Evolutionary conservation across 2,888 invertebrate genomes (phyloP).

Genomic region (Crocallis elinguaria): DNA sequence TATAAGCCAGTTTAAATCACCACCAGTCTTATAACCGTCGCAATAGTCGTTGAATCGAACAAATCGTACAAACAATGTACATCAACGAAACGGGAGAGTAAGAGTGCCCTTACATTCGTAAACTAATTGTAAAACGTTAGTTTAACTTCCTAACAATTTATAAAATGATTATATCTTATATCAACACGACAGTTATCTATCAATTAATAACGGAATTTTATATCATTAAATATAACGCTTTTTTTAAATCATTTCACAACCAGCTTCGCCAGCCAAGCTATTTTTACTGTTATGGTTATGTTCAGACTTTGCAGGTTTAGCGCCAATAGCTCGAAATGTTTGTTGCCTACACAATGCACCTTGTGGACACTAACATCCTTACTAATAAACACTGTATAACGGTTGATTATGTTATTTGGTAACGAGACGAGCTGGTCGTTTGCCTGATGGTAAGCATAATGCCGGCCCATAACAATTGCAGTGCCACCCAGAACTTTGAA

Average conservation of each 20-base stretch:
- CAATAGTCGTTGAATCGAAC: not conserved
- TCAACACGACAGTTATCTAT: not conserved
- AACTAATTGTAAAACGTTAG: conserved; percentile 5
- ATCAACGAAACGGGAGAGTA: too few species aligned
- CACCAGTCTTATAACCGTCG: not conserved
- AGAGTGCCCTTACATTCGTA: too few species aligned
- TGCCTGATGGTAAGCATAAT: too few species aligned
- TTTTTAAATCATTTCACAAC: not conserved
- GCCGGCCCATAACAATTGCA: too few species aligned
- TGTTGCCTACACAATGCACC: not conserved
- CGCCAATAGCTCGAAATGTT: not conserved
- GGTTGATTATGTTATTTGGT: too few species aligned
- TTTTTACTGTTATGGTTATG: not conserved
- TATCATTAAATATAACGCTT: not conserved
- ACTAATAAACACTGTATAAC: too few species aligned
- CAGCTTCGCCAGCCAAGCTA: not conserved
- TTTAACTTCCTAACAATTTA: not conserved
- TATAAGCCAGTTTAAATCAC: not conserved
- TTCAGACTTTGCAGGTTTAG: not conserved
- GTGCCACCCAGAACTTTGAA: too few species aligned
- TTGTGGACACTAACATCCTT: too few species aligned
- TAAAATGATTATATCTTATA: not conserved
- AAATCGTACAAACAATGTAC: not conserved
- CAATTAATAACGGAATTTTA: not conserved
- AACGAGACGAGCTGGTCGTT: too few species aligned